Percentiles rank a stretch among this genome's conserved stretches.
Conservation (phyloP, 2,888 invertebrate genomes). For the Pinctada fucata region DNA sequence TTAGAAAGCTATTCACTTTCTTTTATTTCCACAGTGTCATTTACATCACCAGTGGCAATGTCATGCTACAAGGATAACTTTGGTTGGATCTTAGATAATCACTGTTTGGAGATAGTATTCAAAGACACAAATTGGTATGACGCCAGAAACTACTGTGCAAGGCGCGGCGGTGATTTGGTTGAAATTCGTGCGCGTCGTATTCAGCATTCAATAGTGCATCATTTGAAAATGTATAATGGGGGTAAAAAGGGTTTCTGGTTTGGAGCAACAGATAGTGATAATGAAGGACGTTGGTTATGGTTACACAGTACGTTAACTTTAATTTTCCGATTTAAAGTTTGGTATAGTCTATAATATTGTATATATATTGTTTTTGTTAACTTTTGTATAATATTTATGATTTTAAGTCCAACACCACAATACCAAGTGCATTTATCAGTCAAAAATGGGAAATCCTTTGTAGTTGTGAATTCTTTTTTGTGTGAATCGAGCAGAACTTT, state of each 20-base stretch:
- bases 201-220: slow-evolving; percentile 53
- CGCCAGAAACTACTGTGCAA: slow-evolving; percentile 53
- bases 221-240: slow-evolving; percentile 55
- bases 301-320: slow-evolving; percentile 52
- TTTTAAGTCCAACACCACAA: too few species aligned
- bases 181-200: slow-evolving; percentile 52
- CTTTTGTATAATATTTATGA: too few species aligned
- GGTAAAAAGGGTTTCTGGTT: slow-evolving; percentile 68
- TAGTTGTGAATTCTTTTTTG: too few species aligned
- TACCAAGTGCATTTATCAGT: too few species aligned
- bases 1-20: too few species aligned
- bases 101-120: slow-evolving; percentile 60
- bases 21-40: background rate
- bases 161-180: slow-evolving; percentile 57
- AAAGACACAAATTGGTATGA: slow-evolving; percentile 57
- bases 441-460: too few species aligned
- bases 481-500: too few species aligned
- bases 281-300: slow-evolving; percentile 66
- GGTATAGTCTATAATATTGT: background rate
- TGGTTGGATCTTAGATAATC: too few species aligned
- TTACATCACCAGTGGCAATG: slow-evolving; percentile 3
- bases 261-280: slow-evolving; percentile 63
- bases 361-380: too few species aligned
- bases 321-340: background rate
- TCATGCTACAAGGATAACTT: too few species aligned